Percentiles rank a stretch among this genome's conserved stretches.
These are phyloP conservation scores for Anoplophora glabripennis DNA, from an alignment of 1,140 invertebrate species.

Conservation along the genomic window DNA sequence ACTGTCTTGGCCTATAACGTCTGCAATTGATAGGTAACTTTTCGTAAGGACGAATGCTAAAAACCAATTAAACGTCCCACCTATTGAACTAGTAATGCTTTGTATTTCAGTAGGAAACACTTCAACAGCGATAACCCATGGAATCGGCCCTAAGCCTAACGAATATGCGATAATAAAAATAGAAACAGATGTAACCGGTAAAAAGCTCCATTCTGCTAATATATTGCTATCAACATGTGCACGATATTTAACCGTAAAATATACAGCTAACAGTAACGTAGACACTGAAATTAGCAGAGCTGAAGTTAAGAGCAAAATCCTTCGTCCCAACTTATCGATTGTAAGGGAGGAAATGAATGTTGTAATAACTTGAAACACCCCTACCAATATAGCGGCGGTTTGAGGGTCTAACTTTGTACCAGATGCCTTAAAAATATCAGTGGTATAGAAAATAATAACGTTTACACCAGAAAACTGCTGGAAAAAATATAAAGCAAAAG, in stretches of 20 bases:
- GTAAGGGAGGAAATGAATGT: slow-evolving; percentile 68
- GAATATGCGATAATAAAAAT: slow-evolving; percentile 76
- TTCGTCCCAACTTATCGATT: slow-evolving; percentile 73
- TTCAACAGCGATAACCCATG: slow-evolving; percentile 75
- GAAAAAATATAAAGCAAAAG: slow-evolving; percentile 70
- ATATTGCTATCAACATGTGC: slow-evolving; percentile 24
- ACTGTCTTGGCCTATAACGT: slow-evolving; percentile 50
- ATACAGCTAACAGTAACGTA: slow-evolving; percentile 64
- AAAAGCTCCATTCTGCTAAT: slow-evolving; percentile 48
- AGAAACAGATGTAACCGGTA: slow-evolving; percentile 72
- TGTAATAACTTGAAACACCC: slow-evolving; percentile 69
- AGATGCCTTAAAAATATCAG: slow-evolving; percentile 62
- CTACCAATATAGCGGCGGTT: slow-evolving; percentile 68
- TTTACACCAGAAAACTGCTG: slow-evolving; percentile 81
- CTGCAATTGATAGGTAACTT: slow-evolving; percentile 56
- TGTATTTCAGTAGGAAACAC: slow-evolving; percentile 73
- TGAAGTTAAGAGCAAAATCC: slow-evolving; percentile 68
- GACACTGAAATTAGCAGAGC: slow-evolving; percentile 61
- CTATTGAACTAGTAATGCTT: slow-evolving; percentile 70
- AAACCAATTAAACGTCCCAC: slow-evolving; percentile 74
- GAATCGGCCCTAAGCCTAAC: slow-evolving; percentile 76
- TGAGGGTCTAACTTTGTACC: slow-evolving; percentile 54
- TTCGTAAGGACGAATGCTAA: slow-evolving; percentile 82
- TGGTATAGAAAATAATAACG: slow-evolving; percentile 73
- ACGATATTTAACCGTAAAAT: slow-evolving; percentile 56